Conservation (phyloP, 2,797 vertebrate genomes). For the Eleutherodactylus coqui region DNA sequence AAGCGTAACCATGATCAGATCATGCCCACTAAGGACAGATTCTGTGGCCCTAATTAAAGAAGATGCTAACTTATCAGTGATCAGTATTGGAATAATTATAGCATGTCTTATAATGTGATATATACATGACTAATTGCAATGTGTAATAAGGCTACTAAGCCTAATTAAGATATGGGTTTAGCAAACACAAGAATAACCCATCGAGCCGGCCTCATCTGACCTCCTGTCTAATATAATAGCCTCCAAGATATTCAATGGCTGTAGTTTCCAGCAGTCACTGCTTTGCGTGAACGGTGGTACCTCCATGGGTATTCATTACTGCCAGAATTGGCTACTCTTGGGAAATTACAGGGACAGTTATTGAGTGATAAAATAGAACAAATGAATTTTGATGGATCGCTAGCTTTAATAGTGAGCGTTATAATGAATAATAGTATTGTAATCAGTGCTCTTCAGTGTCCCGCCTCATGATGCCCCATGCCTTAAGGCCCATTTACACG, state of each 20-base stretch:
- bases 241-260: background rate
- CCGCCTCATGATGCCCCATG: background rate
- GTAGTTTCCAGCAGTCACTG: background rate
- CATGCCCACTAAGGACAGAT: background rate
- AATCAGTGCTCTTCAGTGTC: too few species aligned
- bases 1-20: background rate
- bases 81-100: background rate
- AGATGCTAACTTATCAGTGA: background rate
- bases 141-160: background rate
- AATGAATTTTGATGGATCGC: background rate
- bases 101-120: background rate
- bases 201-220: background rate
- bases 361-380: background rate
- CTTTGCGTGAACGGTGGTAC: background rate
- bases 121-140: background rate
- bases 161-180: slow-evolving; percentile 4
- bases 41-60: background rate
- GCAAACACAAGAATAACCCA: background rate
- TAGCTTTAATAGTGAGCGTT: too few species aligned
- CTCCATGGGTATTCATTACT: background rate
- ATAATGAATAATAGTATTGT: too few species aligned
- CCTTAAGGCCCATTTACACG: too few species aligned
- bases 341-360: background rate
- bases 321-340: background rate
- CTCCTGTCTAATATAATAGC: background rate